Evolutionary conservation across 2,797 vertebrate genomes (phyloP).

Genomic region (Peromyscus eremicus): DNA sequence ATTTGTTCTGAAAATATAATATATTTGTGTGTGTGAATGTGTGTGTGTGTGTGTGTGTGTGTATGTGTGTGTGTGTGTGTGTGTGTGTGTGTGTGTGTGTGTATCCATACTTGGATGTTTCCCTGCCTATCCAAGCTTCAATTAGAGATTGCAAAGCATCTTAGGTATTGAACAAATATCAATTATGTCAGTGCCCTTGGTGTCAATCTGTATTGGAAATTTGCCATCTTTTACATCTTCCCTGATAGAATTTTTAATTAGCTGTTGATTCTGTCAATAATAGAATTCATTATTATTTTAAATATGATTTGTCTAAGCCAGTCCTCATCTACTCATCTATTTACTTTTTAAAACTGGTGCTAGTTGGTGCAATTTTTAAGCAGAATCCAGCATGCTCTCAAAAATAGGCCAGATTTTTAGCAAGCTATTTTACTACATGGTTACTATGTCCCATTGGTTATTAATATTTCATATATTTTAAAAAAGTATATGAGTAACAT

Average conservation of each 20-base stretch:
- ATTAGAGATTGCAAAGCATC: conserved; percentile 73
- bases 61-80: neutral
- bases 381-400: neutral
- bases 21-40: neutral
- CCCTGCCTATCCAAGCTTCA: conserved; percentile 58
- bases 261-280: conserved; percentile 79
- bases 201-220: conserved; percentile 80
- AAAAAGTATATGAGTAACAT: neutral
- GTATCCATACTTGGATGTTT: conserved; percentile 60
- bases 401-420: conserved; percentile 39
- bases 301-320: conserved; percentile 70
- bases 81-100: neutral
- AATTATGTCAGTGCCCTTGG: conserved; percentile 73
- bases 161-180: conserved; percentile 82
- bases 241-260: conserved; percentile 83
- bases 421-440: neutral
- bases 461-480: neutral
- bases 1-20: conserved; percentile 68
- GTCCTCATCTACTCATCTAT: conserved; percentile 19
- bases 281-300: conserved; percentile 63
- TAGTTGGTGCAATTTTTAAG: conserved; percentile 46
- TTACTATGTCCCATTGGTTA: conserved; percentile 14
- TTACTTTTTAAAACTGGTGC: conserved; percentile 34
- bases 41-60: no score
- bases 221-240: conserved; percentile 81